Evolutionary conservation across 2,888 invertebrate species (phyloP), one percentile per base, ranked within the genome.

Genomic region (Unio pictorum): DNA sequence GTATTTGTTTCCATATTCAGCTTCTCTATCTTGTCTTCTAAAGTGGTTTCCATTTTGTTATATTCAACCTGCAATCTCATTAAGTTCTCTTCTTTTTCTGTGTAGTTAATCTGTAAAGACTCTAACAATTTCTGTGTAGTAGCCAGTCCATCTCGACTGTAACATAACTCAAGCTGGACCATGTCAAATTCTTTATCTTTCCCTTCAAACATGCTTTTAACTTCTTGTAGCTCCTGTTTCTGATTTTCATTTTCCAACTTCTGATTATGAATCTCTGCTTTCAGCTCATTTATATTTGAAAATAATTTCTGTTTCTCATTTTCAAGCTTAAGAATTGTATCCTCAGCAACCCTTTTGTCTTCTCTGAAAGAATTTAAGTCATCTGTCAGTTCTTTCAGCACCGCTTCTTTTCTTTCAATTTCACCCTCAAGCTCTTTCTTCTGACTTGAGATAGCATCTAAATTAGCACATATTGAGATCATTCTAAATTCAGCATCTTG

Each of bases 401-500:
- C 76, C 56, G 75, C 73, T 28, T 79, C 71, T 65, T 74, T 81
- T 54, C 78, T 76, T 18, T 71, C 78, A 15, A 81, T 34, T 34
- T 26, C 55, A n/a, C 67, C 59, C 66, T 69, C 67, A 55, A 61
- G 58, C 65, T 76, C 73, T 72, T 80, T 84, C 60, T 79, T 79
- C 56, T 71, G 67, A 71, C 74, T 72, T 69, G 75, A 73, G 15
- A 77, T n/a, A 62, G 60, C 70, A 61, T 74, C 73, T 30, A 74
- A 61, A 57, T 77, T 73, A 55, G 68, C 68, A 34, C 62, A n/a
- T 23, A 66, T 3, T 69, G 64, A 60, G 61, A 75, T 77, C 5
- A 73, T 30, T 64, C 68, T 69, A 23, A 71, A 63, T 23, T 73
- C 74, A 55, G 68, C 34, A 55, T 64, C 58, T 56, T 54, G 55